Percentiles rank a stretch among this genome's conserved stretches.
phyloP scores from a whole-genome alignment of 2,797 vertebrate species.

The Euthynnus affinis region DNA sequence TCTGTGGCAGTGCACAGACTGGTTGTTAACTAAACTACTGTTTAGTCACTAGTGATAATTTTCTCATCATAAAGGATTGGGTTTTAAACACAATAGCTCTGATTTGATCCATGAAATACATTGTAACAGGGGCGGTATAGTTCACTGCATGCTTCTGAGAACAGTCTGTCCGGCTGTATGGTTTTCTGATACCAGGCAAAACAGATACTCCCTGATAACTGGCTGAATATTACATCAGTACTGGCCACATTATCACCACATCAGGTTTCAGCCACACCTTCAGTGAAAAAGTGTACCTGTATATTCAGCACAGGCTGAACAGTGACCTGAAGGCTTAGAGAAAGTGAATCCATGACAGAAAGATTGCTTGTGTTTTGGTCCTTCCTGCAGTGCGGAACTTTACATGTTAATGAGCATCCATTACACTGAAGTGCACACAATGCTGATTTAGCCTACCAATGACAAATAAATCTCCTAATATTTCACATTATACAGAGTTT shows the following conservation, averaged over 20 bases:
- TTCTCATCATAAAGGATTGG: background rate
- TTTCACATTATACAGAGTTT: no score
- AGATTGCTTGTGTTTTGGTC: background rate
- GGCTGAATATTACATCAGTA: background rate
- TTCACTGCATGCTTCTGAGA: background rate
- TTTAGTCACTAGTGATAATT: no score
- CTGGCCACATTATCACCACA: background rate
- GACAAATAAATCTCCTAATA: no score
- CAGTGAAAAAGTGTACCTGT: constrained; percentile 1
- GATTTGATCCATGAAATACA: background rate
- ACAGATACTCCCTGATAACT: background rate
- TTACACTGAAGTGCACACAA: no score
- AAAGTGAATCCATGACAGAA: background rate
- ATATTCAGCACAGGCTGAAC: background rate
- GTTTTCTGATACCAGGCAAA: background rate
- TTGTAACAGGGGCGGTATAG: background rate
- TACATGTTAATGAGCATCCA: no score
- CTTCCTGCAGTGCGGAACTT: no score
- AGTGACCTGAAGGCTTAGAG: background rate
- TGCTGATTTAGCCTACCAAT: no score
- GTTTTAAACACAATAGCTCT: background rate
- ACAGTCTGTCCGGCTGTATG: background rate
- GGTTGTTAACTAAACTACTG: background rate
- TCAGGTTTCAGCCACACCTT: constrained; percentile 33
- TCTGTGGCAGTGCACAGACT: background rate